Base-by-base conservation (phyloP, 2,888 invertebrate genomes). In the Dromius quadrimaculatus region DNA sequence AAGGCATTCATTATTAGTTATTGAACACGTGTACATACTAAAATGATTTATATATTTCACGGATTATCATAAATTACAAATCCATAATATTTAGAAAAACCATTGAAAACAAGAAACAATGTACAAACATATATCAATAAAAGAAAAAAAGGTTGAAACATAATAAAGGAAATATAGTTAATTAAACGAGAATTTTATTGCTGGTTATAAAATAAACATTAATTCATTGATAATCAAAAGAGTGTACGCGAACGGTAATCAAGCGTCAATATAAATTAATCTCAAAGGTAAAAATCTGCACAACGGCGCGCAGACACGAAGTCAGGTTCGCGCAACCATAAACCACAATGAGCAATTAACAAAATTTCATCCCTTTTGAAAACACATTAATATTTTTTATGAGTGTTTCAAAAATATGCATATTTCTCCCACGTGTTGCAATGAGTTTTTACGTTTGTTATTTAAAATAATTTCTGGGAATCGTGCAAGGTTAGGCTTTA, bases 311-410 rank as follows among this genome's bases (percentile, higher is more conserved):
- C 28, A 13, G 22, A 50, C 64, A 64, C 64, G 64, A 47, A 64
- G 50, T 59, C 62, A 62, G 38, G 38, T 50, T 19, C 20, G 36
- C 64, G 47, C 28, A 11, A 47, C 64, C 47, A 64, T 74, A 73
- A 74, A 74, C 64, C 59, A 71, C 70, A 70, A 74, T 73, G 73
- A 73, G 72, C 74, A 74, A 75, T 75, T 75, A 73, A 70, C 73
- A 71, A 74, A 75, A 75, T 75, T 75, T 74, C 75, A 75, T 70
- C 74, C 75, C 72, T 74, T 71, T 75, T 71, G 71, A 71, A 73
- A 73, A 64, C 71, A 72, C 70, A 72, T 74, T 71, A 74, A 73
- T 61, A 17, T 59, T 66, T 68, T 68, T 72, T 73, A 72, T 72
- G 68, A 45, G 70, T 68, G 43, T 61, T 71, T 65, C 70, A 71